phyloP scores from a whole-genome alignment of 2,113 vertebrate genomes.

The Tor tambroides region DNA sequence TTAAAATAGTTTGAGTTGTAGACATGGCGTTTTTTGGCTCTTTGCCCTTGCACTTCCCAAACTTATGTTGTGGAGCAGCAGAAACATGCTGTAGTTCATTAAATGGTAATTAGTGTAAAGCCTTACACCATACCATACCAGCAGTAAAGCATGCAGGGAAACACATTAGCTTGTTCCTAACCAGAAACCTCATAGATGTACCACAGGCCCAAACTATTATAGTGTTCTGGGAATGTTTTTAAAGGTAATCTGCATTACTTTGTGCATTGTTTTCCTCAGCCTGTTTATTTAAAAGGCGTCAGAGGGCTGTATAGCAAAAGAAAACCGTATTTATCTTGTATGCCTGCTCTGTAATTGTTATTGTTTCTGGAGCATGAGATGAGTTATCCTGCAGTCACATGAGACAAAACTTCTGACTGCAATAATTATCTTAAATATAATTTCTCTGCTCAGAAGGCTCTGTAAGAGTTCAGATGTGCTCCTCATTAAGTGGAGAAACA shows the following conservation, averaged over 20 bases:
- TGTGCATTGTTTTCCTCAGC: not conserved
- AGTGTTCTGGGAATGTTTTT: not conserved
- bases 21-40: not conserved
- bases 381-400: not conserved
- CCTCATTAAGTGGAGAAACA: not conserved
- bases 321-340: slow-evolving; percentile 22
- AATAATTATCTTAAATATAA: not conserved
- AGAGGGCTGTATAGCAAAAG: not conserved
- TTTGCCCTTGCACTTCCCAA: not conserved
- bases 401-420: not conserved
- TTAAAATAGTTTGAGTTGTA: not conserved
- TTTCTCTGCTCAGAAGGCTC: not conserved
- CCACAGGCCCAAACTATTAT: not conserved
- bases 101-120: not conserved
- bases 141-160: not conserved
- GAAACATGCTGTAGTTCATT: slow-evolving; percentile 1
- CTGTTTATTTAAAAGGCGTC: slow-evolving; percentile 6
- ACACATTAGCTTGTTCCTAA: not conserved
- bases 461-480: not conserved
- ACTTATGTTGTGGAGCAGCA: not conserved
- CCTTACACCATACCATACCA: not conserved
- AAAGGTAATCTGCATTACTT: not conserved
- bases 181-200: not conserved
- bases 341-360: slow-evolving; percentile 15
- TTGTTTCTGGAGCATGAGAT: not conserved